Evolutionary conservation across 1,140 invertebrate genomes (phyloP).

Genomic region (Colletes gigas): DNA sequence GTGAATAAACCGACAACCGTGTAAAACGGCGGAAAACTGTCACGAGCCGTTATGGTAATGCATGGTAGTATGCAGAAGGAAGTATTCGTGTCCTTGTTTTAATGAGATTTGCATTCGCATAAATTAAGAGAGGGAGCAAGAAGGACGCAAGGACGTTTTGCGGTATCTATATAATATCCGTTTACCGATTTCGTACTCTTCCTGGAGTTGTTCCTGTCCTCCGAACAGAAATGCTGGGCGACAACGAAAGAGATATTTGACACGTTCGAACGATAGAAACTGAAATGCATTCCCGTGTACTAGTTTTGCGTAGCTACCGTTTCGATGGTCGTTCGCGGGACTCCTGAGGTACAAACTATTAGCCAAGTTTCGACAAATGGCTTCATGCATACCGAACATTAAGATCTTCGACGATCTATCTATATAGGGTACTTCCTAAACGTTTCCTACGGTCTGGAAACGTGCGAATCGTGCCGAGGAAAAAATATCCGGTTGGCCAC

Average conservation of each 20-base stretch:
- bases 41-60: constrained; percentile 42
- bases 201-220: neutral
- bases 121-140: constrained; percentile 42
- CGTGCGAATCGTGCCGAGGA: constrained; percentile 31
- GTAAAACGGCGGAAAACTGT: constrained; percentile 45
- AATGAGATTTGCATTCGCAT: constrained; percentile 57
- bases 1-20: constrained; percentile 30
- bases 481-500: constrained; percentile 35
- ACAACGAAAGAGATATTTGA: constrained; percentile 35
- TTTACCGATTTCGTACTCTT: neutral
- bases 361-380: constrained; percentile 35
- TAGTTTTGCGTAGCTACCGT: neutral
- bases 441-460: constrained; percentile 38
- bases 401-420: constrained; percentile 41
- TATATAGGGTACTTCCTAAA: constrained; percentile 46
- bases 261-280: constrained; percentile 22
- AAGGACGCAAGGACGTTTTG: constrained; percentile 6
- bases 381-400: constrained; percentile 42
- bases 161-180: constrained; percentile 19
- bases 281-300: constrained; percentile 10
- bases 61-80: constrained; percentile 35
- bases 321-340: constrained; percentile 1
- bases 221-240: neutral
- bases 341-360: constrained; percentile 38
- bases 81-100: constrained; percentile 54